Evolutionary conservation across 2,888 invertebrate genomes (phyloP), one percentile per base, ranked within the genome.

Genomic region (Lottia gigantea): DNA sequence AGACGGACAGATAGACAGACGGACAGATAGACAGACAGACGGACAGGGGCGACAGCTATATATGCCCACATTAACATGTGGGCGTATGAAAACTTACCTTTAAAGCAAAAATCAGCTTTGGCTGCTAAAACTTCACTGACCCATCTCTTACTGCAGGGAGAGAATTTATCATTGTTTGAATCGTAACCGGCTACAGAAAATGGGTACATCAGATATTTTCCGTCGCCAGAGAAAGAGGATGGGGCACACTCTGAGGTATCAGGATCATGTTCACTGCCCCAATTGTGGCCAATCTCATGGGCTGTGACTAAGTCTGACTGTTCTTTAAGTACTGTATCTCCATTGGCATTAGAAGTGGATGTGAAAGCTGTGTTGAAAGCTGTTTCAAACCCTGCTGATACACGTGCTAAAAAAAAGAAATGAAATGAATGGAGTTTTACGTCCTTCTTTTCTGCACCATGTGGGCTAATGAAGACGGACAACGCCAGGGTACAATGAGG

Each of bases 231-330:
- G 82, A 94, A 94, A 78, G 96, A 95, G 85, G 95, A 94, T 0
- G 98, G 98, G 79, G 96, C 95, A 88, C 98, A 98, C 90, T 96
- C 96, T 4, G 95, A 94, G 82, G 95, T 94, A 87, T 96, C 96
- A 1, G 97, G 97, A 91, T 98, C 97, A 88, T 97, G 97, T 88
- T 97, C 97, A 6, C 96, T 96, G 71, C 97, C 97, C 97, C 97
- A 98, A 90, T 97, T 98, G 90, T 98, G 97, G 2, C 97, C 98
- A 90, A 96, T 15, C 85, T 85, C 86, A 68, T 86, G 86, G 68
- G 98, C 97, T 14, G 97, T 97, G 63, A 98, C 97, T 74, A 98
- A 90, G 90, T 97, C 96, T 0, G 97, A 97, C 90, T 97, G 97
- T 74, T 96, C 92, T 0, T 97, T 96, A 76, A 97, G 95, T 26